These are phyloP conservation scores for Mellivora capensis DNA, from an alignment of 2,113 vertebrate species.

Conservation along the genomic window DNA sequence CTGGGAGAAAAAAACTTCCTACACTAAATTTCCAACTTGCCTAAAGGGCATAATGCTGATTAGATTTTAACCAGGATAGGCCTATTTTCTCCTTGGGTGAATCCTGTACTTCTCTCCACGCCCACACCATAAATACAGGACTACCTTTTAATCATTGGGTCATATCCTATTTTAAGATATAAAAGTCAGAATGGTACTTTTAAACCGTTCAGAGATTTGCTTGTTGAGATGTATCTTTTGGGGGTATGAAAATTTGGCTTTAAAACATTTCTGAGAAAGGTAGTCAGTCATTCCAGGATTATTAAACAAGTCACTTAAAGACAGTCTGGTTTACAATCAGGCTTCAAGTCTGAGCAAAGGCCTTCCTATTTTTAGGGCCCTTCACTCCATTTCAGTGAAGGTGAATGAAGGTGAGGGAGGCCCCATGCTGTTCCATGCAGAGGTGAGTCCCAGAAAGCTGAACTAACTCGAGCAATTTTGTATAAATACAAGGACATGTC, in stretches of 20 bases:
- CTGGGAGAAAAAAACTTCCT: neutral
- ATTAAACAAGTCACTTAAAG: neutral
- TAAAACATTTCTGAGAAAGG: neutral
- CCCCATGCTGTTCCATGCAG: accelerated
- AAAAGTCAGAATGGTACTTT: constrained; percentile 27
- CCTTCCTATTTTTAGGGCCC: neutral
- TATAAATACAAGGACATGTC: neutral
- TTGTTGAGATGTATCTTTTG: constrained; percentile 30
- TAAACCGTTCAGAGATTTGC: neutral
- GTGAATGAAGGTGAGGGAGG: neutral
- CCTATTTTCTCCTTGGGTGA: constrained; percentile 2
- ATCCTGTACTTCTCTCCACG: neutral
- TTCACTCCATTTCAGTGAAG: neutral
- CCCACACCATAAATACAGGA: neutral
- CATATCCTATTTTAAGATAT: constrained; percentile 3
- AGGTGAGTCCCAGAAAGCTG: neutral
- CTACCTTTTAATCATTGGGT: constrained; percentile 45
- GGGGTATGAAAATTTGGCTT: neutral
- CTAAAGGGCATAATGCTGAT: neutral
- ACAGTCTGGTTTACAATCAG: neutral
- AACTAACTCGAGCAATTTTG: neutral
- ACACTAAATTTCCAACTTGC: neutral
- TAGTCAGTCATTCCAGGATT: neutral
- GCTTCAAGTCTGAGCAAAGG: neutral
- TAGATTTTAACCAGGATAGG: neutral